phyloP scores from a whole-genome alignment of 2,113 vertebrate genomes.

The Bostrychus sinensis region DNA sequence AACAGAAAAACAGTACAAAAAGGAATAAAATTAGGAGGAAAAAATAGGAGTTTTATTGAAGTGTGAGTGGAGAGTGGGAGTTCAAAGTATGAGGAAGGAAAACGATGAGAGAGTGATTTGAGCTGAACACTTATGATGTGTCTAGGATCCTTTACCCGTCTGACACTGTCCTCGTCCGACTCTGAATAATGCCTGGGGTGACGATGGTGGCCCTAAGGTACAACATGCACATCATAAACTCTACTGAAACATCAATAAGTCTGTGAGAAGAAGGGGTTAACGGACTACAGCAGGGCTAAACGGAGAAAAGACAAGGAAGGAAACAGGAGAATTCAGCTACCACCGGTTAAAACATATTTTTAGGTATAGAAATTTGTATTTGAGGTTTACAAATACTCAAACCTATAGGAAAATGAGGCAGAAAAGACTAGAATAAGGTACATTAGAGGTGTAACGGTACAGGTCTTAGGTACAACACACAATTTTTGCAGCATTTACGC shows the following conservation, averaged over 20 bases:
- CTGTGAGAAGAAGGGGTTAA: not conserved
- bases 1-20: constrained; percentile 38
- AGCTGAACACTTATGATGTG: constrained; percentile 25
- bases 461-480: too few relatives aligned
- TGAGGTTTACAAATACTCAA: too few relatives aligned
- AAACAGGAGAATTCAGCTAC: too few relatives aligned
- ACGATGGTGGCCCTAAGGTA: constrained; percentile 82
- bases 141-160: constrained; percentile 84
- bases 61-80: constrained; percentile 15
- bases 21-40: constrained; percentile 25
- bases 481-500: too few relatives aligned
- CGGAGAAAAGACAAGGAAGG: too few relatives aligned
- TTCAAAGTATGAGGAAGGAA: not conserved
- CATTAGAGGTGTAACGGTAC: too few relatives aligned
- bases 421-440: too few relatives aligned
- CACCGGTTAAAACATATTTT: too few relatives aligned
- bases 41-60: not conserved
- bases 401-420: too few relatives aligned
- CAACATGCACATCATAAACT: constrained; percentile 48
- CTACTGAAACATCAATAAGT: not conserved
- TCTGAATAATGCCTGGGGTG: constrained; percentile 82
- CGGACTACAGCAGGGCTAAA: not conserved
- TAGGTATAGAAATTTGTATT: too few relatives aligned
- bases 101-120: not conserved
- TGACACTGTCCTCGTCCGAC: constrained; percentile 94